These are phyloP conservation scores for Peromyscus eremicus DNA, from an alignment of 2,797 vertebrate species.

Conservation along the genomic window DNA sequence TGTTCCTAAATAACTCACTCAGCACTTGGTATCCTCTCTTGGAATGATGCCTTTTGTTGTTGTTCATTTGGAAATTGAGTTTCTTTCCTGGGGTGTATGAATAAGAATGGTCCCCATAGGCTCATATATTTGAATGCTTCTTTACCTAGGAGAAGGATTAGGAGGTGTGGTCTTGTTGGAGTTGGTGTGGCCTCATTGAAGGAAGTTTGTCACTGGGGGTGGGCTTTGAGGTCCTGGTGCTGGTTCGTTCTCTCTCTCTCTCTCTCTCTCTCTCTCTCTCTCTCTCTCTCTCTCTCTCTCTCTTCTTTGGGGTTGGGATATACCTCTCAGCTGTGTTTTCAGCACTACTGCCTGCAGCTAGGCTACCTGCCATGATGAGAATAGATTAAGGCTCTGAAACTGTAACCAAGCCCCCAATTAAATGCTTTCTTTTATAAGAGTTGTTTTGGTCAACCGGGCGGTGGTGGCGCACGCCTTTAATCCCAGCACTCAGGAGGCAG, in stretches of 20 bases:
- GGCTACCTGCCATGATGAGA: neutral
- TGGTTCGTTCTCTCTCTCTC: no score
- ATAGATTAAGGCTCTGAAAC: neutral
- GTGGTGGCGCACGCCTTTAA: no score
- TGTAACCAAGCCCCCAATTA: neutral
- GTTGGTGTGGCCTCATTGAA: no score
- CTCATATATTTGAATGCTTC: neutral
- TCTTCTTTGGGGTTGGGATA: neutral
- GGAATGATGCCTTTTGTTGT: neutral
- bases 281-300: neutral
- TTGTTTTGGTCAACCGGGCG: no score
- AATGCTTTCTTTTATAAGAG: neutral
- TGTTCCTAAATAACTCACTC: neutral
- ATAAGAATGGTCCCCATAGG: neutral
- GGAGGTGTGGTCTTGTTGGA: neutral
- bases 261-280: no score
- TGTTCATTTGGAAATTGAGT: slow-evolving; percentile 37
- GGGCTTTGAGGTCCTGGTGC: neutral
- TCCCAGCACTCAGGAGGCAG: no score
- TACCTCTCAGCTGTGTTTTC: neutral
- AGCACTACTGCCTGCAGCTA: neutral
- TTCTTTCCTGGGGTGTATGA: slow-evolving; percentile 28
- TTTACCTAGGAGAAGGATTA: neutral
- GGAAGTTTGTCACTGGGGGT: neutral
- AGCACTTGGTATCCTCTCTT: neutral